Evolutionary conservation across 2,113 vertebrate genomes (phyloP).

Genomic region (Callaeas wilsoni): DNA sequence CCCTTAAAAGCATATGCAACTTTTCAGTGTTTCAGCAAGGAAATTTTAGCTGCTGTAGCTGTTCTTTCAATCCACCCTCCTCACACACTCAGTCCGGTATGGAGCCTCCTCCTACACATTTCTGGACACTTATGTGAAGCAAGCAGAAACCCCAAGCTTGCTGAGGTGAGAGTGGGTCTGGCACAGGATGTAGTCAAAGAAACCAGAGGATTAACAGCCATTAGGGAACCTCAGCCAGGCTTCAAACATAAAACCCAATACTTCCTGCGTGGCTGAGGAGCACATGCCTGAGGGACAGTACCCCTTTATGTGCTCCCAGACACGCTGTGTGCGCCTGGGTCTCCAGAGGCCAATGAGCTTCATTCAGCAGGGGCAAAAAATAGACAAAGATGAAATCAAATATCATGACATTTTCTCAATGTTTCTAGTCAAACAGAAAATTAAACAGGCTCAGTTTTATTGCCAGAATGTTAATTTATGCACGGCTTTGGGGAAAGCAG

Average conservation of each 20-base stretch:
- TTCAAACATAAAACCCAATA: constrained; percentile 14
- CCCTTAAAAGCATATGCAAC: not conserved
- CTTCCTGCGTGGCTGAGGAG: constrained; percentile 17
- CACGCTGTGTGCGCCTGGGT: not conserved
- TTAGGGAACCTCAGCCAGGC: constrained; percentile 8
- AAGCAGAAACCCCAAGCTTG: not conserved
- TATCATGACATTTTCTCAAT: constrained; percentile 58
- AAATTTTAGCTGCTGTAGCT: not conserved
- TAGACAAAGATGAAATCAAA: constrained; percentile 49
- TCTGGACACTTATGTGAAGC: not conserved
- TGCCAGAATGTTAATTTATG: constrained; percentile 55
- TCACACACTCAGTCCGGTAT: not conserved
- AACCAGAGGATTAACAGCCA: constrained; percentile 29
- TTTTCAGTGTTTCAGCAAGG: not conserved
- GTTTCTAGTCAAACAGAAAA: constrained; percentile 56
- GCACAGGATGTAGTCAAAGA: not conserved
- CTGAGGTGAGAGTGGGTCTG: not conserved
- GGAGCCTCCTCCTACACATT: not conserved
- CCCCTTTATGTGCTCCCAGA: constrained; percentile 44
- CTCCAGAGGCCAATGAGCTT: not conserved
- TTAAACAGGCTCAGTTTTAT: constrained; percentile 54
- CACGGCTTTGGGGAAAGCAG: not conserved
- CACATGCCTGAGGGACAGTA: constrained; percentile 36
- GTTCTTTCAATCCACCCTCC: not conserved
- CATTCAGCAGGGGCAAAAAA: constrained; percentile 44